Percentiles rank a stretch among this genome's conserved stretches.
These are phyloP conservation scores for Syndactyla subalaris DNA, from an alignment of 2,797 vertebrate genomes.

Conservation along the genomic window DNA sequence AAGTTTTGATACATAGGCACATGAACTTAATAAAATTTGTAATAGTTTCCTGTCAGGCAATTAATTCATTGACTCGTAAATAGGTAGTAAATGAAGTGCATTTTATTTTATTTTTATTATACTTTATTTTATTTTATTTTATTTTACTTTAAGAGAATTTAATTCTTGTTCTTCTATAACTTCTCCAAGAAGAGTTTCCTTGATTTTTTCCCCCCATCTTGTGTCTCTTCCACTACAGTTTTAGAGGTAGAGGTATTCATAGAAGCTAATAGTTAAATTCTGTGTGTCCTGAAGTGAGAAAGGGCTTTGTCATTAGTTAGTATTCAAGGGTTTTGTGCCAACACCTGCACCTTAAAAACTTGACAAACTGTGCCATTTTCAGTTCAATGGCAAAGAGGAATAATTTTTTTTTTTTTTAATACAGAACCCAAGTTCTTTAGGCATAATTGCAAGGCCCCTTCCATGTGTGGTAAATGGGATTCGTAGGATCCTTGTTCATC, in stretches of 20 bases:
- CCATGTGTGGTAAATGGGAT: background rate
- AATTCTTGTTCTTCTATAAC: background rate
- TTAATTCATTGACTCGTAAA: background rate
- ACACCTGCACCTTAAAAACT: background rate
- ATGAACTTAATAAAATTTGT: background rate
- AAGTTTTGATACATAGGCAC: background rate
- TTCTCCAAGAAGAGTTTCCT: background rate
- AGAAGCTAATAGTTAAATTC: background rate
- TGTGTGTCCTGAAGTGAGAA: background rate
- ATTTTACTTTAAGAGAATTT: background rate
- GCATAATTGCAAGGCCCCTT: background rate
- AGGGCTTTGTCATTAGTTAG: background rate
- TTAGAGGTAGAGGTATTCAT: background rate
- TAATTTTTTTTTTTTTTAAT: background rate
- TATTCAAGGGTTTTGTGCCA: background rate
- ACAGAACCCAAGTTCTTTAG: background rate
- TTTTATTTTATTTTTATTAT: no score
- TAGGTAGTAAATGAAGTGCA: background rate
- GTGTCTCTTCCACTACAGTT: background rate
- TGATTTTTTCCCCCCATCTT: background rate
- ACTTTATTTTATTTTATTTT: no score
- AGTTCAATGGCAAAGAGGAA: background rate
- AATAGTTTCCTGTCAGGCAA: background rate
- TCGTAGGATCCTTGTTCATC: background rate
- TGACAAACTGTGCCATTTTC: background rate